Evolutionary conservation across 2,113 vertebrate genomes (phyloP).

Genomic region (Elachura formosa): DNA sequence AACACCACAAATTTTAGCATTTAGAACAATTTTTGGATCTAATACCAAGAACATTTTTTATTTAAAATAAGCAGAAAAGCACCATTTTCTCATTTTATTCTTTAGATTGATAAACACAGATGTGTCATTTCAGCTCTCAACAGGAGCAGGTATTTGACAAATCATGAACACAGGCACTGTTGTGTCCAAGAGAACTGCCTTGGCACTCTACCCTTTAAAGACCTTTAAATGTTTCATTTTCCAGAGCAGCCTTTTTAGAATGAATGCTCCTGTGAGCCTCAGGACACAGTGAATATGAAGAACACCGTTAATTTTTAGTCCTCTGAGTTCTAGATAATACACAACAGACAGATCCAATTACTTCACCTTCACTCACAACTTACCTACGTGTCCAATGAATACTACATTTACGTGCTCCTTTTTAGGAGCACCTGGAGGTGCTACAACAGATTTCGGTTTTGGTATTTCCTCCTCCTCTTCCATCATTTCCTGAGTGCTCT

Average conservation of each 20-base stretch:
- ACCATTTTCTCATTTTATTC: neutral
- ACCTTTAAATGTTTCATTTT: neutral
- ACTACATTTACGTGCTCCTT: slow-evolving; percentile 98
- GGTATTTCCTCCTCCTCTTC: slow-evolving; percentile 96
- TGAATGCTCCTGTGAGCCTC: neutral
- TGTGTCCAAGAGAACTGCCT: neutral
- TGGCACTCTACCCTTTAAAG: neutral
- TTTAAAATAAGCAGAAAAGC: neutral
- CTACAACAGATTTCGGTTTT: slow-evolving; percentile 83
- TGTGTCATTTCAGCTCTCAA: neutral
- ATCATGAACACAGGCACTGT: neutral
- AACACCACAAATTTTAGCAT: neutral
- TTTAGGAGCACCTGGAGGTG: slow-evolving; percentile 88
- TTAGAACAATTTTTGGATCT: neutral
- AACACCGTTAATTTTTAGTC: neutral
- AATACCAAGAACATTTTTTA: neutral
- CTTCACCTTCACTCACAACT: slow-evolving; percentile 28
- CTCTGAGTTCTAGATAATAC: neutral
- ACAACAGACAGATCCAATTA: neutral
- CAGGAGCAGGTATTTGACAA: neutral
- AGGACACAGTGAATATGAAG: neutral
- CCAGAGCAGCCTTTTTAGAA: neutral
- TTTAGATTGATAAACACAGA: neutral
- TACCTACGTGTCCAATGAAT: slow-evolving; percentile 97
- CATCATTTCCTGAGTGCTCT: slow-evolving; percentile 79